phyloP scores from a whole-genome alignment of 2,888 invertebrate genomes.

The Eilema griseolum region DNA sequence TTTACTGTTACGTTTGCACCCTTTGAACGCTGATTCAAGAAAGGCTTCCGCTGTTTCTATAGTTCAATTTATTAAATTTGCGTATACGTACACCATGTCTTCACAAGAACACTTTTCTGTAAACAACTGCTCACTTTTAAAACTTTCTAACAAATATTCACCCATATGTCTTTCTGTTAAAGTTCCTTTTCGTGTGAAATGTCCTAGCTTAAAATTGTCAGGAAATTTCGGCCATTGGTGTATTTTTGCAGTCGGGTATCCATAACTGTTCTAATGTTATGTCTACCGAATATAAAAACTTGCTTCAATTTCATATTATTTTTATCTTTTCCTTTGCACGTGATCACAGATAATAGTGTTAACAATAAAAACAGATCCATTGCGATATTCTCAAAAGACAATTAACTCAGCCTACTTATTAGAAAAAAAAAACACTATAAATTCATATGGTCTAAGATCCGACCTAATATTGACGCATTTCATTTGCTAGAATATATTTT shows the following conservation, averaged over 20 bases:
- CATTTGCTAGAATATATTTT: too few species aligned
- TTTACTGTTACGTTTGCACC: conserved; percentile 14
- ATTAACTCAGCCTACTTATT: not conserved
- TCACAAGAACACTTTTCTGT: conserved; percentile 27
- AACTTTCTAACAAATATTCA: too few species aligned
- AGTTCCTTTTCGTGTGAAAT: too few species aligned
- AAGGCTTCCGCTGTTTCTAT: conserved; percentile 17
- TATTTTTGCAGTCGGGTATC: too few species aligned
- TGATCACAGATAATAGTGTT: conserved; percentile 12
- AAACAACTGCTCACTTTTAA: conserved; percentile 5
- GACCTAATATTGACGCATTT: too few species aligned
- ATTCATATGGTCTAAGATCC: too few species aligned
- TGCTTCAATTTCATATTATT: conserved; percentile 35
- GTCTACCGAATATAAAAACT: conserved; percentile 41
- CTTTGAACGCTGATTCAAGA: conserved; percentile 13
- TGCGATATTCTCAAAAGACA: not conserved
- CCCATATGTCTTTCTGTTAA: too few species aligned
- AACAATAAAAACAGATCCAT: not conserved
- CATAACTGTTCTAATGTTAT: conserved; percentile 36
- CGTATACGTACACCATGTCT: conserved; percentile 23
- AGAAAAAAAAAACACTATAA: too few species aligned
- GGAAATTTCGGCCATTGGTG: too few species aligned
- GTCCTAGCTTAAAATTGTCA: too few species aligned
- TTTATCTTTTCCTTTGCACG: conserved; percentile 12
- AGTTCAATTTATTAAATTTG: conserved; percentile 13